Evolutionary conservation across 1,140 invertebrate genomes (phyloP), one percentile per base, ranked within the genome.

Genomic region (Oppia nitens): DNA sequence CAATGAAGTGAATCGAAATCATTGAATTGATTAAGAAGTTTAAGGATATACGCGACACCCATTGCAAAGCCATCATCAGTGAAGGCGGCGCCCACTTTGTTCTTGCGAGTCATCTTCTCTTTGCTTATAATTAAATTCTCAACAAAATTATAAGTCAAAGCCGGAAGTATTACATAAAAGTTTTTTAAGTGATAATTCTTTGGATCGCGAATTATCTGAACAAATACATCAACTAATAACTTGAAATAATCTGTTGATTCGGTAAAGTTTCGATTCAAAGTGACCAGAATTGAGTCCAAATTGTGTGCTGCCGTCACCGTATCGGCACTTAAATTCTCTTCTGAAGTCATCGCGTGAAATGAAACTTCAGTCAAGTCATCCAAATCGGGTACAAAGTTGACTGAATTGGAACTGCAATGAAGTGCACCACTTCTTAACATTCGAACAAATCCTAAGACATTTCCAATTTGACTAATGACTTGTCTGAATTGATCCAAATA

Each of bases 51-150:
- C 1, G 83, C 81, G n/a, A 85, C 66, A 47, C 93, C 94, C 79
- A 99, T 89, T 25, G 91, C 85, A 76, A 99, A 98, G 32, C 95
- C 95, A 74, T 98, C 95, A 73, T 98, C 93, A 4, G 89, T 93
- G 71, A 98, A 98, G 2, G 87, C 80, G 57, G 87, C 84, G 25
- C 84, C 85, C 4, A n/a, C 63, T 68, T 84, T 84, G 66, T 89
- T 88, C 66, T 89, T 91, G 50, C 82, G 82, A 64, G 76, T 80
- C 72, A 98, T 81, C 70, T 90, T 88, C 65, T 97, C 89, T 71
- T 97, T 96, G 64, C 85, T 86, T 21, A 82, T 79, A 53, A 97
- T 81, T 24, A 88, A 83, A 69, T 97, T 83, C 68, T 98, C 91
- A 14, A 98, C 81, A 74, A 85, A 97, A 71, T 96, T 98, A 53